phyloP scores from a whole-genome alignment of 1,140 invertebrate species.

The Conopomorpha cramerella region DNA sequence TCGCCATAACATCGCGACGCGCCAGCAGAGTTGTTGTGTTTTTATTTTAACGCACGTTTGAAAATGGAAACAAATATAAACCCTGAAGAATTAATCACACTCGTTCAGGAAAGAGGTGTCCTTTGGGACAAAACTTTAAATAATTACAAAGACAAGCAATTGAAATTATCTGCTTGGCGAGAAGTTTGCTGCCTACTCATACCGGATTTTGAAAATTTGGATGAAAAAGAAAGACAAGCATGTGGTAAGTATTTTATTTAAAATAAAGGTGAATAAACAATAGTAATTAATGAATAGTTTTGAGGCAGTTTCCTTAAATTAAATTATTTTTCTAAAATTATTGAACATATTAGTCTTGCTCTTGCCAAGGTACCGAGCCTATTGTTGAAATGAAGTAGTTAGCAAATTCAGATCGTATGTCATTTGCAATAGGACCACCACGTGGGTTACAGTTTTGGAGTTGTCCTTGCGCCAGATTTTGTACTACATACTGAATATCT shows the following conservation, averaged over 20 bases:
- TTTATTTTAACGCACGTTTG: constrained; percentile 1
- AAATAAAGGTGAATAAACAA: neutral
- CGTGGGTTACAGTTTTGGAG: constrained; percentile 3
- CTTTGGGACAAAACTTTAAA: constrained; percentile 2
- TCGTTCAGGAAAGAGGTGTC: constrained; percentile 1
- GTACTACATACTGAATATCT: constrained; percentile 2
- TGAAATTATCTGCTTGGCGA: constrained; percentile 3
- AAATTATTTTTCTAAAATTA: too few species aligned
- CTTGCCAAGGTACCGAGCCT: constrained; percentile 4
- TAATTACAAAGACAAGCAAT: constrained; percentile 3
- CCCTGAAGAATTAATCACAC: neutral
- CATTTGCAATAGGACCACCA: constrained; percentile 4
- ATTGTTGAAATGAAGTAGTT: constrained; percentile 4
- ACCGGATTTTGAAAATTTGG: constrained; percentile 3
- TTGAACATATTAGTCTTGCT: neutral
- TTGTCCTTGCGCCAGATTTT: constrained; percentile 1
- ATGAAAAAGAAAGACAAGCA: constrained; percentile 4
- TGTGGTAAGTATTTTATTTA: constrained; percentile 2
- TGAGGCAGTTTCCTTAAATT: too few species aligned
- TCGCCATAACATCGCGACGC: constrained; percentile 1
- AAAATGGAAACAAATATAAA: neutral
- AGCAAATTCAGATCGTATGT: constrained; percentile 1
- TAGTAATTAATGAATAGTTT: neutral
- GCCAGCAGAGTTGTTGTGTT: neutral
- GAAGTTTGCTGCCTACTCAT: constrained; percentile 4